phyloP scores from a whole-genome alignment of 2,888 invertebrate genomes.

The Carterocephalus palaemon region DNA sequence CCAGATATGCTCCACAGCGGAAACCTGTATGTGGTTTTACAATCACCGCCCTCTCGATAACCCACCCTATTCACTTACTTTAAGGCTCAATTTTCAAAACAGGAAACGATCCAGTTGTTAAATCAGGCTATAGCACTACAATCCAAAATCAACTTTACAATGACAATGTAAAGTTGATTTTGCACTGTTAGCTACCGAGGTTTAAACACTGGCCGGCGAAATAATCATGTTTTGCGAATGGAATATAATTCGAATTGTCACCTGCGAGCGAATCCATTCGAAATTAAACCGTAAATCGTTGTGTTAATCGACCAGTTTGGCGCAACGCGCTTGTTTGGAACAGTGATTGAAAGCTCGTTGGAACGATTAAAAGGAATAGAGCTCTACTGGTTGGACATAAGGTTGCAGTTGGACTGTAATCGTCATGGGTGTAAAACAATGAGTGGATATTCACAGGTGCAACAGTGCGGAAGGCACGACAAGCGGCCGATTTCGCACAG shows the following conservation, averaged over 20 bases:
- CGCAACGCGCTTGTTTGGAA: conserved; percentile 26
- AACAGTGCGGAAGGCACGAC: conserved; percentile 71
- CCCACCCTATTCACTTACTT: conserved; percentile 27
- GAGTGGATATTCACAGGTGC: conserved; percentile 58
- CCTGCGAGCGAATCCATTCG: conserved; percentile 47
- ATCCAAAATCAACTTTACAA: conserved; percentile 23
- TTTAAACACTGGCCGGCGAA: conserved; percentile 46
- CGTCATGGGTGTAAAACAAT: conserved; percentile 29
- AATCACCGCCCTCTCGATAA: conserved; percentile 31
- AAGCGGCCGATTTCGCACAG: conserved; percentile 69
- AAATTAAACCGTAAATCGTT: conserved; percentile 27
- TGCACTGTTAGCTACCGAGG: conserved; percentile 25
- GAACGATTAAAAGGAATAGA: conserved; percentile 23
- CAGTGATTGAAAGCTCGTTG: conserved; percentile 26
- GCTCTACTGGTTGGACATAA: conserved; percentile 24
- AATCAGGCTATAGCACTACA: conserved; percentile 14
- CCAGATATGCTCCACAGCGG: conserved; percentile 43
- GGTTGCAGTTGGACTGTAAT: conserved; percentile 30
- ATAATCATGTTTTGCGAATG: conserved; percentile 63
- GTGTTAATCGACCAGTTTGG: conserved; percentile 12
- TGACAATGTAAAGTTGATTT: conserved; percentile 36
- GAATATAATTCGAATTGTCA: conserved; percentile 65
- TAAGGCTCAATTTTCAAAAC: conserved; percentile 36
- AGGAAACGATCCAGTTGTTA: too few relatives aligned
- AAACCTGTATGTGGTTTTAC: conserved; percentile 61